Evolutionary conservation across 2,797 vertebrate species (phyloP), one percentile per base, ranked within the genome.

Genomic region (Limnodromus scolopaceus): DNA sequence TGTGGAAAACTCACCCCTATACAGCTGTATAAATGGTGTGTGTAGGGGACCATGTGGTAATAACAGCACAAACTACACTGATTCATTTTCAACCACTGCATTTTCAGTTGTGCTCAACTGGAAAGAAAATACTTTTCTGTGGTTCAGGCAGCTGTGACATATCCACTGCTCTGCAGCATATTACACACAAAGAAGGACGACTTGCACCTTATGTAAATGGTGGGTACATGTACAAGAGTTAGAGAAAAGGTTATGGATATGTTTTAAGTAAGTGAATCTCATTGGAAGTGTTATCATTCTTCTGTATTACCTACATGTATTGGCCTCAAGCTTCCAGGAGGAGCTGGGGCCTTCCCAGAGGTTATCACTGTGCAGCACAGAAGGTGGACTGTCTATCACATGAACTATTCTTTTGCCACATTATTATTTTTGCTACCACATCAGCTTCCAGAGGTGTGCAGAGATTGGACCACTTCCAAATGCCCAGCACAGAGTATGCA

Each of bases 1-100:
- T 43, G 12, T 84, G 63, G 27, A 60, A 82, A 88, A 92, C 54
- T 85, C 68, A n/a, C 49, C 57, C 34, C n/a, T 71, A 89, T 89
- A 32, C 39, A 83, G 77, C 66, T 75, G 45, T 53, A 34, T 64
- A 41, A 82, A 54, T 43, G 68, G 57, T 11, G 23, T 41, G 66
- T 39, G 66, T 41, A 64, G 64, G n/a, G 57, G 25, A 86, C 80
- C 46, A 11, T 12, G 43, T 68, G 68, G 76, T 55, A 82, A 46
- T 49, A 93, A 51, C 71, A 83, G 65, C 84, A 83, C 75, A 64
- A 74, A 75, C 36, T 36, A 6, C 22, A 28, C 41, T 48, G n/a
- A 88, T 93, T 13, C 16, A 1, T 90, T 82, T 81, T 88, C 80
- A 87, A 48, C 79, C 2, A 1, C 66, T 89, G 71, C 74, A 68